Evolutionary conservation across 2,888 invertebrate species (phyloP).

Genomic region (Pinctada fucata): DNA sequence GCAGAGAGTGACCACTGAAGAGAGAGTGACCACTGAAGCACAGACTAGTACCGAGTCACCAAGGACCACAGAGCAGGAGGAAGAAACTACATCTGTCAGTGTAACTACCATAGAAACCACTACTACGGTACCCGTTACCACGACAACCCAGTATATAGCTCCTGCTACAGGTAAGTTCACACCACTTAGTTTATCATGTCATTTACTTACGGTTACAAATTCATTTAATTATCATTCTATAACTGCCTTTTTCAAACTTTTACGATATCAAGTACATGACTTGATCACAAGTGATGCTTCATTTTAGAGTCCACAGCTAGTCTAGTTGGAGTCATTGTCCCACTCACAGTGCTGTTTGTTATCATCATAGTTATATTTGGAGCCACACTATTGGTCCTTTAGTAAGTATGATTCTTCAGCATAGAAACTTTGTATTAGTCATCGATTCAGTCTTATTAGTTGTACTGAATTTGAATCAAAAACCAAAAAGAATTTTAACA

Average conservation of each 20-base stretch:
- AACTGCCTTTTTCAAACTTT: neutral
- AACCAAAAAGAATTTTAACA: too few relatives aligned
- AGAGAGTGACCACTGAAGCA: neutral
- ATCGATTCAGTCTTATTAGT: too few relatives aligned
- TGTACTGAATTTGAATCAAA: too few relatives aligned
- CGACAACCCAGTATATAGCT: too few relatives aligned
- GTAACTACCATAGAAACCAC: neutral
- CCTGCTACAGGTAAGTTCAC: constrained; percentile 6
- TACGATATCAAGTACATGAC: neutral
- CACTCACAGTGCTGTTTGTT: constrained; percentile 2
- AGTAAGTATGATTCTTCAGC: neutral
- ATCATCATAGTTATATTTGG: neutral
- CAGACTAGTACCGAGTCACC: neutral
- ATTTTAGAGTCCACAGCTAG: neutral
- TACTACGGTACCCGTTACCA: neutral
- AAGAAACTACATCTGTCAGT: neutral
- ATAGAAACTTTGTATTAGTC: too few relatives aligned
- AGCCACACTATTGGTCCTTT: neutral
- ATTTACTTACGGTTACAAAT: too few relatives aligned
- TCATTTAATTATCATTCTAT: too few relatives aligned
- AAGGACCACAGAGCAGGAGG: too few relatives aligned
- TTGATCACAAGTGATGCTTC: neutral
- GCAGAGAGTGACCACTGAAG: too few relatives aligned
- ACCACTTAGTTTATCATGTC: neutral
- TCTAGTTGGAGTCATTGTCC: neutral